Evolutionary conservation across 2,113 vertebrate species (phyloP).

Genomic region (Mormoops blainvillei): DNA sequence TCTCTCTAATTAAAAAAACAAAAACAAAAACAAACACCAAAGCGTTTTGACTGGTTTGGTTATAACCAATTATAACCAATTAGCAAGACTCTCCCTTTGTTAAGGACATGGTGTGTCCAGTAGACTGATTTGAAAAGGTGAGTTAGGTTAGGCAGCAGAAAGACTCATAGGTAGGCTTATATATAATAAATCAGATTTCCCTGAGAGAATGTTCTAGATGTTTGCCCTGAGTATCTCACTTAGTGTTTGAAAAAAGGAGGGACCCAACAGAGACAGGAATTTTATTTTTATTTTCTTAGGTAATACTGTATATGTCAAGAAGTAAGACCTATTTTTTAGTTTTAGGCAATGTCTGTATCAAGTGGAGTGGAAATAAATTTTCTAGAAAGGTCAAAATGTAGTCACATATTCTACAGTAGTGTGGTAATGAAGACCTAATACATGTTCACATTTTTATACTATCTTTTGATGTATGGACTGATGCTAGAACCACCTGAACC

Average conservation of each 20-base stretch:
- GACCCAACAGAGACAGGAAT: neutral
- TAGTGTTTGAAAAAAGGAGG: neutral
- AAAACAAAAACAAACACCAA: neutral
- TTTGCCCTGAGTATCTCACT: neutral
- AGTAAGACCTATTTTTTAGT: neutral
- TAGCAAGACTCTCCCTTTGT: neutral
- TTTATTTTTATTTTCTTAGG: neutral
- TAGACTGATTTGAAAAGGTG: neutral
- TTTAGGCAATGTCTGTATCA: neutral
- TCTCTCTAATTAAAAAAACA: neutral
- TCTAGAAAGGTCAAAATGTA: neutral
- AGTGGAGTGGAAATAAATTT: neutral
- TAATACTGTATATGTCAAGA: neutral
- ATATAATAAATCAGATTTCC: neutral
- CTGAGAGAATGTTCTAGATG: neutral
- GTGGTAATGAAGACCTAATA: neutral
- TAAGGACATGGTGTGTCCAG: neutral
- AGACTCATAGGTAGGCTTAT: neutral
- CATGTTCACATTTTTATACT: neutral
- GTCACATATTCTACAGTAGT: neutral
- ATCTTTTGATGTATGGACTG: too few species aligned
- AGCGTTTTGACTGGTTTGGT: neutral
- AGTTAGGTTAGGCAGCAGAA: neutral
- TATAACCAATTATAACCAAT: neutral
- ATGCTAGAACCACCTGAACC: too few species aligned